Conservation (phyloP, 2,113 vertebrate genomes). For the Eulemur rufifrons region DNA sequence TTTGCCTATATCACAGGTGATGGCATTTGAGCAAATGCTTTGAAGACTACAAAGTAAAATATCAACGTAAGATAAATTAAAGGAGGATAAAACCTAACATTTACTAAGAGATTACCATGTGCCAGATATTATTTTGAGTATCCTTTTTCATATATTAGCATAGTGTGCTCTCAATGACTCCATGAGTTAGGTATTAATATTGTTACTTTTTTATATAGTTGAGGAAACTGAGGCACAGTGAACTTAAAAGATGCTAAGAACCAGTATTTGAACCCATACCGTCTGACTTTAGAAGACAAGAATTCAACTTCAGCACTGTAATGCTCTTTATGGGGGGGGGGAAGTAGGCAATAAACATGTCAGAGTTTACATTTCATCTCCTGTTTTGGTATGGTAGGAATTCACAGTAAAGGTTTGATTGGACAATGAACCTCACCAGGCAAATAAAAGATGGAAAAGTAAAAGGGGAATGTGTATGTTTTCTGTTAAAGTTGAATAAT, state of each 20-base stretch:
- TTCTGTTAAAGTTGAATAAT: not conserved
- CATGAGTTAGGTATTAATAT: not conserved
- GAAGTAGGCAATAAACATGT: rapidly evolving
- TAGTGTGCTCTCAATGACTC: not conserved
- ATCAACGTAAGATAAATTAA: not conserved
- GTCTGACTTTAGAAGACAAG: not conserved
- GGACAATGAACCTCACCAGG: not conserved
- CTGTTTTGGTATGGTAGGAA: not conserved
- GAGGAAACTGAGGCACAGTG: not conserved
- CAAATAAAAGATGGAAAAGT: not conserved
- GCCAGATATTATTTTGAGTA: not conserved
- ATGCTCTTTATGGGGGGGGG: rapidly evolving
- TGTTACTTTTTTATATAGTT: not conserved
- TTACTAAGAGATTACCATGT: slow-evolving; percentile 1
- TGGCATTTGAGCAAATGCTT: not conserved
- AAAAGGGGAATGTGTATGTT: not conserved
- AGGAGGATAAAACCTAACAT: slow-evolving; percentile 14
- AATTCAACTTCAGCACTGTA: not conserved
- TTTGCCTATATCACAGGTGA: not conserved
- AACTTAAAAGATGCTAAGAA: not conserved
- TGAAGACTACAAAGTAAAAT: slow-evolving; percentile 14
- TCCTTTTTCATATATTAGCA: slow-evolving; percentile 18
- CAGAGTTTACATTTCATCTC: not conserved
- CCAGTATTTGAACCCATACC: not conserved
- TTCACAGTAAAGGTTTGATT: rapidly evolving